phyloP scores from a whole-genome alignment of 1,140 invertebrate genomes.

The Ruditapes philippinarum region DNA sequence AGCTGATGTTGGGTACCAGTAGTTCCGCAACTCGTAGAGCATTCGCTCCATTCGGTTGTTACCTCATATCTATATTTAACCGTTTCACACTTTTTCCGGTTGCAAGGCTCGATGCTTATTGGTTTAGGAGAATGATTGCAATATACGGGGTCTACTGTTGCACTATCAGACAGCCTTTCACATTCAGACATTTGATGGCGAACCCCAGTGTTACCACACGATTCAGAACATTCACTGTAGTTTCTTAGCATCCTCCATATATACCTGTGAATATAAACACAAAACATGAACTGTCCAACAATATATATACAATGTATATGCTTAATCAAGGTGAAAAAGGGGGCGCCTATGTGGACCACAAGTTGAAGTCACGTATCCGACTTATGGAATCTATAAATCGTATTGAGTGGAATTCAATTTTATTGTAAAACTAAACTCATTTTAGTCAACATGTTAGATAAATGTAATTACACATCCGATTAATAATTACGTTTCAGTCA shows the following conservation, averaged over 20 bases:
- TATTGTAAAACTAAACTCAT: no score
- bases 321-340: no score
- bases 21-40: conserved; percentile 89
- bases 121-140: conserved; percentile 18
- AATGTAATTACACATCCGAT: no score
- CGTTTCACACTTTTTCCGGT: conserved; percentile 8
- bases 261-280: conserved; percentile 49
- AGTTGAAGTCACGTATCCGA: no score
- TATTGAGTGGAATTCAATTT: no score
- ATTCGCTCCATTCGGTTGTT: conserved; percentile 90
- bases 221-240: conserved; percentile 90
- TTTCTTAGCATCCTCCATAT: conserved; percentile 88
- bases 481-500: no score
- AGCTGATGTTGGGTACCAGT: conserved; percentile 89
- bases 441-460: no score
- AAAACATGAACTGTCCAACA: no score
- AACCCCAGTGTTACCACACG: conserved; percentile 89
- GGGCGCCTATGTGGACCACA: no score
- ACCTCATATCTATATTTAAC: conserved; percentile 87
- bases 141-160: background rate
- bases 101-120: conserved; percentile 44
- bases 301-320: no score
- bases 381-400: no score
- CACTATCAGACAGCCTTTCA: conserved; percentile 79
- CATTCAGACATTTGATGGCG: conserved; percentile 90